Conservation (phyloP, 1,140 invertebrate species). For the Zaprionus vittiger region DNA sequence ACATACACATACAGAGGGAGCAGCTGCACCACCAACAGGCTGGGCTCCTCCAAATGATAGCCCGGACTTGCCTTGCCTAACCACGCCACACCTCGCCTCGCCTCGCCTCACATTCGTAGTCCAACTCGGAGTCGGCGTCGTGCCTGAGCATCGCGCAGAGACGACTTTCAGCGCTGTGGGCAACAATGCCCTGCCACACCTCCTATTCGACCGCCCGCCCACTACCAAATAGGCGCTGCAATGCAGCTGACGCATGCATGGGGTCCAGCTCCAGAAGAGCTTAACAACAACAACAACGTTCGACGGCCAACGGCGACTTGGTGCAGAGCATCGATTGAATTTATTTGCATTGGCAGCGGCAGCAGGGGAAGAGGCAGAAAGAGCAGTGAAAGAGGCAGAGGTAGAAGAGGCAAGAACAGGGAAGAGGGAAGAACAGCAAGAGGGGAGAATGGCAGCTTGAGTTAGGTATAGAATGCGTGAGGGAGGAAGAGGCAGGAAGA, state of each 20-base stretch:
- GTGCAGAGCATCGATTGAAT: slow-evolving; percentile 76
- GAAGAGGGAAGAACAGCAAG: background rate
- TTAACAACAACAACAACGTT: slow-evolving; percentile 53
- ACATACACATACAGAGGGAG: background rate
- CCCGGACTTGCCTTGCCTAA: background rate
- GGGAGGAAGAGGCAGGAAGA: slow-evolving; percentile 21
- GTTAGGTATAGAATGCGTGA: slow-evolving; percentile 30
- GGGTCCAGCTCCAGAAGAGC: slow-evolving; percentile 34
- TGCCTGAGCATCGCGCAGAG: slow-evolving; percentile 39
- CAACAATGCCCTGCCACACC: slow-evolving; percentile 10
- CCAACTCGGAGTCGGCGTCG: slow-evolving; percentile 38
- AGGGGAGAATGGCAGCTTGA: background rate
- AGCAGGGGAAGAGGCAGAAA: background rate
- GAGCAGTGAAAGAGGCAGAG: too few relatives aligned
- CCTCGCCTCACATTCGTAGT: background rate
- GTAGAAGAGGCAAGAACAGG: background rate
- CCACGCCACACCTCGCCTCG: background rate
- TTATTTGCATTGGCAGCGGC: slow-evolving; percentile 70
- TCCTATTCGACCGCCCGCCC: background rate
- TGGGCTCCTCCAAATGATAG: background rate
- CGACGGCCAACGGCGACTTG: slow-evolving; percentile 60
- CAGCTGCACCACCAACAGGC: slow-evolving; percentile 2
- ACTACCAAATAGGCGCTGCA: slow-evolving; percentile 44
- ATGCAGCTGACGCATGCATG: slow-evolving; percentile 72
- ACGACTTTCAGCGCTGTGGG: slow-evolving; percentile 28